Base-by-base conservation (phyloP, 2,888 invertebrate genomes). In the Copidosoma aretas region DNA sequence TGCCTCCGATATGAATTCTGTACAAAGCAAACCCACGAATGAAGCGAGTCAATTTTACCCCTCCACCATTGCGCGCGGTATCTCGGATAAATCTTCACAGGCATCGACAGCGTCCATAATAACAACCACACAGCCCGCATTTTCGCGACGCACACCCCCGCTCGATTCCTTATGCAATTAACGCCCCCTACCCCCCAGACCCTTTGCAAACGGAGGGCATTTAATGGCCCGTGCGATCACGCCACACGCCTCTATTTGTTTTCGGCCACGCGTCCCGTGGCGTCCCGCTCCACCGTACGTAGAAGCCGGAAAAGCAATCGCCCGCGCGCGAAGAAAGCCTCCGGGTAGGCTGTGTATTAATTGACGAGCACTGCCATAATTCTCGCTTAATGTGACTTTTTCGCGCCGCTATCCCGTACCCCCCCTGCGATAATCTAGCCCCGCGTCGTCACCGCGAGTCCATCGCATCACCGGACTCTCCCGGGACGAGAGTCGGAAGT, bases 341-440 rank as follows among this genome's bases (percentile, higher is more conserved):
- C 53, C 32, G n/a, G n/a, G n/a, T n/a, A n/a, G n/a, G n/a, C 32
- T 53, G 32, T 70, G 75, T 77, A 79, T 81, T 82, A 82, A 82
- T 82, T 78, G 81, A 80, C 76, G 76, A 76, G 73, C 71, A 68
- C 75, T 72, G 76, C 78, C 77, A 82, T 82, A 82, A 81, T 78
- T 83, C 81, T 82, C 75, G 72, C 77, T 81, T 82, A 82, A 83
- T 82, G 83, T 77, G 82, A 81, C 67, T 68, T 62, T 64, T 57
- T 14, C 43, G 43, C 43, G 3, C 43, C n/a, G n/a, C n/a, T n/a
- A n/a, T 46, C 43, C 17, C n/a, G 61, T 66, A 61, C 52, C 61
- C 70, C 21, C 74, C 74, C 72, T 76, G 73, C 74, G 78, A 80
- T 81, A 81, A 82, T 82, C 79, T 79, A 32, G 75, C n/a, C n/a